Evolutionary conservation across 2,888 invertebrate species (phyloP).

Genomic region (Hydriomena furcata): DNA sequence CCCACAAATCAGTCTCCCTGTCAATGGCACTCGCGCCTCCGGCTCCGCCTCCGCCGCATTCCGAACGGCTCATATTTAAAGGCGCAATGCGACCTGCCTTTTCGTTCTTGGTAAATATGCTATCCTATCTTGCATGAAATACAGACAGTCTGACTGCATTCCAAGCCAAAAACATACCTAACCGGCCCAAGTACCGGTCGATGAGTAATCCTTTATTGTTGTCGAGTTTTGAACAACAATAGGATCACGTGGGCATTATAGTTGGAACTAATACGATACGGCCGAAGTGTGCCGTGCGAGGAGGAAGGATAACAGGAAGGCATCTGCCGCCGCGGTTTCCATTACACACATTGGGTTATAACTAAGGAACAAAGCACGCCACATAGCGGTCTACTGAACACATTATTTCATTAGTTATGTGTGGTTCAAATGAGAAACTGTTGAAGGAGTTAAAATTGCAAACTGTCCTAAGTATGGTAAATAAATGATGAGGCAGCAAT

Average conservation of each 20-base stretch:
- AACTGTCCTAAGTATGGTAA: too few species aligned
- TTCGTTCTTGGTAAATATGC: slow-evolving; percentile 1
- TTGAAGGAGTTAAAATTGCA: not conserved
- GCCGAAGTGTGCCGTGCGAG: not conserved
- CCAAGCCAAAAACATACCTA: not conserved
- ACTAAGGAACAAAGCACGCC: not conserved
- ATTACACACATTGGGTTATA: not conserved
- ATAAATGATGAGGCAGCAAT: too few species aligned
- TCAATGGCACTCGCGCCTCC: slow-evolving; percentile 17
- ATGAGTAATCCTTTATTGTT: not conserved
- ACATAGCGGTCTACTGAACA: not conserved
- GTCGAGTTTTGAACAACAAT: not conserved
- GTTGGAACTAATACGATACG: slow-evolving; percentile 5
- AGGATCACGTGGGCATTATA: not conserved
- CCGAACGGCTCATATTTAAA: slow-evolving; percentile 15
- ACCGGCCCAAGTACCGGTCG: not conserved
- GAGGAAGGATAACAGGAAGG: slow-evolving; percentile 1
- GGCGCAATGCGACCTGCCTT: slow-evolving; percentile 10
- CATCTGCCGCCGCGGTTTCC: slow-evolving; percentile 8
- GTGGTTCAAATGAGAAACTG: not conserved
- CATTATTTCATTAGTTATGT: not conserved
- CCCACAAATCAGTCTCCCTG: slow-evolving; percentile 26
- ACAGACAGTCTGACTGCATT: slow-evolving; percentile 2
- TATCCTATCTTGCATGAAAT: slow-evolving; percentile 8
- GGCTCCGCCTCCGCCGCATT: not conserved